A percentile compares a stretch with the other conserved stretches of the same genome.
phyloP scores from a whole-genome alignment of 2,113 vertebrate genomes.

The Seriola quinqueradiata region DNA sequence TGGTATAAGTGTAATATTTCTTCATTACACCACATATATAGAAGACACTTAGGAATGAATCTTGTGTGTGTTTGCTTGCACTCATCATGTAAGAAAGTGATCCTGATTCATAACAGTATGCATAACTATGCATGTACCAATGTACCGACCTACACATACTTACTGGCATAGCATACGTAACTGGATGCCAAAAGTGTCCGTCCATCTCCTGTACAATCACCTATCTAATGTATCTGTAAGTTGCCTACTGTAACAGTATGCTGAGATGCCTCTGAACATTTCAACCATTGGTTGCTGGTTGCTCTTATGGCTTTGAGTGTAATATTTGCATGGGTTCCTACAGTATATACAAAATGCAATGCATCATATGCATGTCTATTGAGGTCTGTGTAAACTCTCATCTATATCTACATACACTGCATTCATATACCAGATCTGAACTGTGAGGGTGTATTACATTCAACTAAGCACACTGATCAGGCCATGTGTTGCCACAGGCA shows the following conservation, averaged over 20 bases:
- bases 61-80: conserved; percentile 2
- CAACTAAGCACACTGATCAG: conserved; percentile 41
- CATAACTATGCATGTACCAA: conserved; percentile 37
- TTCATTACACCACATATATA: not conserved
- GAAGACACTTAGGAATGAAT: conserved; percentile 32
- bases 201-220: conserved; percentile 30
- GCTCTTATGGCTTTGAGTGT: conserved; percentile 7
- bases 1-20: not conserved
- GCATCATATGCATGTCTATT: conserved; percentile 36
- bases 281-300: conserved; percentile 13
- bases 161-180: not conserved
- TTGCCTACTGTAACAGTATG: conserved; percentile 21
- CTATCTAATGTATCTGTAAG: conserved; percentile 39
- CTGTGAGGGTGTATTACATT: conserved; percentile 31
- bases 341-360: conserved; percentile 26
- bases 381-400: conserved; percentile 22
- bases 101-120: conserved; percentile 15
- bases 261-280: conserved; percentile 29
- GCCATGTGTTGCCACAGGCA: conserved; percentile 55
- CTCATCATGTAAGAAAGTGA: not conserved
- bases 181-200: conserved; percentile 28
- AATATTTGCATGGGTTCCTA: conserved; percentile 32
- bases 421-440: conserved; percentile 10
- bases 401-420: conserved; percentile 23
- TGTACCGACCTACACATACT: not conserved